Evolutionary conservation across 2,888 invertebrate genomes (phyloP).

Genomic region (Chaetogeoica ovagalla): DNA sequence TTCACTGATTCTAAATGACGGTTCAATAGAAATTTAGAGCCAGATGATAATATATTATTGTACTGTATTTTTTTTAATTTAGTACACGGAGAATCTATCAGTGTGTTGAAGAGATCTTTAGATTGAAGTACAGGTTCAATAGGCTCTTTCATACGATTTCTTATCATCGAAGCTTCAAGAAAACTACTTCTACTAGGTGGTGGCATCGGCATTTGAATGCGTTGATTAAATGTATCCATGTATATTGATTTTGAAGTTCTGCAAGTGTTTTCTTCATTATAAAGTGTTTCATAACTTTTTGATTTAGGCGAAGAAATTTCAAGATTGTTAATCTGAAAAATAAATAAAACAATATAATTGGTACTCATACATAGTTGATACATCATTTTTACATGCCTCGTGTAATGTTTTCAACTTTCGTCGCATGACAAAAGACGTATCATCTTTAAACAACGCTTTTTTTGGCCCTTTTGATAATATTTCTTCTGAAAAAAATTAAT

Average conservation of each 20-base stretch:
- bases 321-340: slow-evolving; percentile 43
- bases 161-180: slow-evolving; percentile 26
- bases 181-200: slow-evolving; percentile 8
- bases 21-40: slow-evolving; percentile 36
- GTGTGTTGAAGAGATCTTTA: slow-evolving; percentile 29
- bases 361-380: not conserved
- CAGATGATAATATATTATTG: slow-evolving; percentile 40
- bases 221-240: slow-evolving; percentile 12
- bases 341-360: not conserved
- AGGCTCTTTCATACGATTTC: not conserved
- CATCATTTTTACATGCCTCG: slow-evolving; percentile 2
- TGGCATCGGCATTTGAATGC: slow-evolving; percentile 33
- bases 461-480: slow-evolving; percentile 20
- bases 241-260: slow-evolving; percentile 8
- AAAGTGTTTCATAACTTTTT: slow-evolving; percentile 37
- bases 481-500: slow-evolving; percentile 28
- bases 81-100: slow-evolving; percentile 49
- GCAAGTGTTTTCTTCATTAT: not conserved
- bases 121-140: slow-evolving; percentile 36
- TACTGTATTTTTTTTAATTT: slow-evolving; percentile 36
- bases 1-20: slow-evolving; percentile 42
- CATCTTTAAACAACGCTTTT: slow-evolving; percentile 43
- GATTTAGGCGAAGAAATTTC: slow-evolving; percentile 24
- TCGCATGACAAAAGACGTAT: slow-evolving; percentile 28
- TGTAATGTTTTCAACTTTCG: slow-evolving; percentile 40